A percentile compares a stretch with the other conserved stretches of the same genome.
phyloP scores from a whole-genome alignment of 2,888 invertebrate genomes.

The Nemapogon koenigi region DNA sequence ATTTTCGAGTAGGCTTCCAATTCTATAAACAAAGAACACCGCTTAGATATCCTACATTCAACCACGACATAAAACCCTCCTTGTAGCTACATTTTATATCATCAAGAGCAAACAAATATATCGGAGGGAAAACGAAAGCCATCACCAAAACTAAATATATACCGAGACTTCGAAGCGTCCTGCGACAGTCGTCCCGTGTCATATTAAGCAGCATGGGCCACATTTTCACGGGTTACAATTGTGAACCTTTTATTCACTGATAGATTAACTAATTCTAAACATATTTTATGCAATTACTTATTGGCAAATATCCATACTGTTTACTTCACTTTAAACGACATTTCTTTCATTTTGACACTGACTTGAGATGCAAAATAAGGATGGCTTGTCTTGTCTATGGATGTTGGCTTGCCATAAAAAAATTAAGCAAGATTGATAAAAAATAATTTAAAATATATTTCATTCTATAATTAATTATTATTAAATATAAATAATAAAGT shows the following conservation, averaged over 20 bases:
- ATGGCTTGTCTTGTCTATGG: constrained; percentile 45
- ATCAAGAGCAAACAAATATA: constrained; percentile 29
- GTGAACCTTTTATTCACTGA: constrained; percentile 34
- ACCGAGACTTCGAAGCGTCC: constrained; percentile 87
- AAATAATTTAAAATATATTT: no score
- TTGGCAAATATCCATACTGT: constrained; percentile 66
- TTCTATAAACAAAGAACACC: constrained; percentile 71
- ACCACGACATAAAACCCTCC: no score
- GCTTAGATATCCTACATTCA: no score
- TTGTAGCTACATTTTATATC: no score
- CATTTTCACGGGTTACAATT: constrained; percentile 41
- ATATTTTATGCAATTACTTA: constrained; percentile 54
- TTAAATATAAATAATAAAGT: no score
- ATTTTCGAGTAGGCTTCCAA: constrained; percentile 91
- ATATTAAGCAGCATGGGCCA: constrained; percentile 80
- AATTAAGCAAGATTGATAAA: no score
- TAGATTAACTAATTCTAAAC: constrained; percentile 45
- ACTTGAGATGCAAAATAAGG: constrained; percentile 26
- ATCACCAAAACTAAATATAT: constrained; percentile 58
- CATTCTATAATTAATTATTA: no score
- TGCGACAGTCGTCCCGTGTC: constrained; percentile 88
- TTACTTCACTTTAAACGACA: constrained; percentile 67
- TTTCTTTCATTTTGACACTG: constrained; percentile 61
- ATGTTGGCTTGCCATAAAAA: no score
- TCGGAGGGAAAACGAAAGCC: constrained; percentile 64